Evolutionary conservation across 2,113 vertebrate genomes (phyloP), one percentile per base, ranked within the genome.

Genomic region (Oreochromis tanganicae): DNA sequence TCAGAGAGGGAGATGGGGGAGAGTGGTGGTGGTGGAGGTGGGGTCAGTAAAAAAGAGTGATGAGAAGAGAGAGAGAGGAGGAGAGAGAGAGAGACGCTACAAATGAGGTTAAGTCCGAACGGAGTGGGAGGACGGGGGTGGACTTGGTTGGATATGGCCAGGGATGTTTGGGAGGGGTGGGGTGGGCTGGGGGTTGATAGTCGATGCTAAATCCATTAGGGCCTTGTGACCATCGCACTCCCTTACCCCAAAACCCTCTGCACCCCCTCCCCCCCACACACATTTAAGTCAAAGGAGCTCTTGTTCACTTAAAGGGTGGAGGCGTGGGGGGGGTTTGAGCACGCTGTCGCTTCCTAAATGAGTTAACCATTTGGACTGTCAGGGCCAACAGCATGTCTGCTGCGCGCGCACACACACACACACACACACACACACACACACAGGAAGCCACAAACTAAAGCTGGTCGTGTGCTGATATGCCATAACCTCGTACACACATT

Each of bases 311-410:
- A 91, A 83, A 61, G 89, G 79, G 5, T 2, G 48, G 24, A 32
- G 34, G 75, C 78, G 16, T 34, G 46, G 56, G 8, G 81, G 81
- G 43, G 16, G 13, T 5, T 12, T n/a, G 78, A 82, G 87, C 93
- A 96, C 90, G 95, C 95, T 93, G 96, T 95, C 91, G 96, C 96
- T 96, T 97, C 97, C 93, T 97, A 97, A 97, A 97, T 83, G 95
- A 96, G 96, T 97, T 96, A 97, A 96, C 96, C 96, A 96, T 96
- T 97, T 92, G 89, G 95, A 91, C 95, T 92, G 94, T 96, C 94
- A 96, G 94, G 88, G 94, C 92, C 92, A 96, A 95, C 89, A 93
- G 93, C 92, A 91, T 93, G 93, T 94, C 89, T 89, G 88, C 79
- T 63, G 59, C 55, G 56, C 11, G 27, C 27, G 24, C 81, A 82